phyloP scores from a whole-genome alignment of 2,888 invertebrate genomes.

The Deilephila porcellus region DNA sequence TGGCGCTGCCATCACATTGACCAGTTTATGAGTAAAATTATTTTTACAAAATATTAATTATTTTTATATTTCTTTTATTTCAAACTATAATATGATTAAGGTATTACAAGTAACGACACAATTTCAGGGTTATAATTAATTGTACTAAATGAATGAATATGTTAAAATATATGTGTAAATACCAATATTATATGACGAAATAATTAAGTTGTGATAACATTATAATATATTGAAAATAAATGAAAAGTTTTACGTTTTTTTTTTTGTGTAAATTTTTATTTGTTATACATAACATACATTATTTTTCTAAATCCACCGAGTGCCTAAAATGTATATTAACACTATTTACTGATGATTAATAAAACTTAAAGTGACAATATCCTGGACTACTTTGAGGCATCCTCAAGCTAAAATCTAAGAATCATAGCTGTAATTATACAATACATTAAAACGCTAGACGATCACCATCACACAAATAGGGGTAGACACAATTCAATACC shows the following conservation, averaged over 20 bases:
- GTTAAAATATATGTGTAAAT: conserved; percentile 1
- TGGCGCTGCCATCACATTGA: neutral
- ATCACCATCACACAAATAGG: neutral
- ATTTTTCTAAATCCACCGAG: too few species aligned
- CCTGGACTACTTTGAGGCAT: too few species aligned
- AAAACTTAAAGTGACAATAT: too few species aligned
- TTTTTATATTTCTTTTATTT: too few species aligned
- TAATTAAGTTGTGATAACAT: conserved; percentile 17
- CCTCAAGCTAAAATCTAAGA: too few species aligned
- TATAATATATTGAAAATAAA: neutral
- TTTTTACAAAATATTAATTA: too few species aligned
- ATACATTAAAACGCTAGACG: neutral
- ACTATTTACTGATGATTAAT: too few species aligned
- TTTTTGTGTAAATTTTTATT: neutral
- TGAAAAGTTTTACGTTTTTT: neutral
- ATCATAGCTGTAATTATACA: too few species aligned
- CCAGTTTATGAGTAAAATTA: neutral
- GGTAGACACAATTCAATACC: neutral
- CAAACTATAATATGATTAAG: neutral
- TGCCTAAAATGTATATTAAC: too few species aligned
- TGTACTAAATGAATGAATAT: neutral
- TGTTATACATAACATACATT: too few species aligned
- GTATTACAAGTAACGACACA: neutral
- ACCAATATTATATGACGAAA: neutral
- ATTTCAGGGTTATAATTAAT: conserved; percentile 2